Evolutionary conservation across 2,888 invertebrate genomes (phyloP), one percentile per base, ranked within the genome.

Genomic region (Tillus elongatus): DNA sequence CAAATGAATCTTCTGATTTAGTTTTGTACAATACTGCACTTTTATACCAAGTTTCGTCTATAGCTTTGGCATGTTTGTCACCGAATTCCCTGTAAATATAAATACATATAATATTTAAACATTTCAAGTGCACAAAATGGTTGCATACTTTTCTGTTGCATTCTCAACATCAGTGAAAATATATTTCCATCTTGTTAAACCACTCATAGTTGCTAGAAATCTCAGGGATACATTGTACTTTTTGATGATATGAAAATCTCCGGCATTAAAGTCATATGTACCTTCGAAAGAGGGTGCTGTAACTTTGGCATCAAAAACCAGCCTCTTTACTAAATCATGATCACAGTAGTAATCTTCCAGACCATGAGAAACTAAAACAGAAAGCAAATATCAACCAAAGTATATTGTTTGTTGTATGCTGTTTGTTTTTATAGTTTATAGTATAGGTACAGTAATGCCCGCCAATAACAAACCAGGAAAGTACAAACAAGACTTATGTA

Each of bases 21-120:
- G 79, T 75, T 58, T 89, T 83, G 53, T 89, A 88, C 29, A 91
- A 72, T 3, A 92, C 86, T 1, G 92, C 90, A 43, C 86, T 82
- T 60, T 85, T 84, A 60, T 92, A 92, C 89, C 90, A 92, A 1
- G 84, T 79, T 61, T 91, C 90, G 58, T 92, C 89, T 13, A 89
- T 84, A 0, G 90, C 82, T 35, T 75, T 74, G 3, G 72, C 74
- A 56, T 88, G 79, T 31, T 73, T 63, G 51, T 87, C 84, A 6
- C 87, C 87, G 54, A 89, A 89, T 44, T 80, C 78, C 11, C 77
- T 79, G 55, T 4, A n/a, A n/a, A n/a, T n/a, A n/a, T n/a, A n/a
- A n/a, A n/a, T n/a, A n/a, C n/a, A n/a, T n/a, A n/a, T n/a, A n/a
- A n/a, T n/a, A n/a, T n/a, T n/a, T n/a, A n/a, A n/a, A n/a, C n/a